Evolutionary conservation across 2,888 invertebrate genomes (phyloP).

Genomic region (Ptilodon capucinus): DNA sequence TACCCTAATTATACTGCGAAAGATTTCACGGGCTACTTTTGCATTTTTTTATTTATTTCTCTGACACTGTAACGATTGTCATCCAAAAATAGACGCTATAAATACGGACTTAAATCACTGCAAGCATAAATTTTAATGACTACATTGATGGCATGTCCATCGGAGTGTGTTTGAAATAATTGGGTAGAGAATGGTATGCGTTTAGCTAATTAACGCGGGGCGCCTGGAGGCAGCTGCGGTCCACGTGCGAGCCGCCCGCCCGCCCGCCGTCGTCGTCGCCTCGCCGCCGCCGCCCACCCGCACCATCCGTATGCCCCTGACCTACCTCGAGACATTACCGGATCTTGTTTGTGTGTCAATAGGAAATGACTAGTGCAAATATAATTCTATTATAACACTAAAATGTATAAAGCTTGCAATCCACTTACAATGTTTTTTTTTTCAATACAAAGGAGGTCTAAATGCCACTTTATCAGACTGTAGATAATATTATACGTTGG

Average conservation of each 20-base stretch:
- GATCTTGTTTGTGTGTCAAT: not conserved
- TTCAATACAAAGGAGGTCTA: too few species aligned
- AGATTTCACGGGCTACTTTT: too few species aligned
- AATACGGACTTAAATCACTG: not conserved
- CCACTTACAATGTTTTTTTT: too few species aligned
- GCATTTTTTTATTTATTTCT: not conserved
- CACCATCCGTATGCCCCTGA: not conserved
- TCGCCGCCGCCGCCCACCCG: not conserved
- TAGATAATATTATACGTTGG: too few species aligned
- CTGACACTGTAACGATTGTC: not conserved
- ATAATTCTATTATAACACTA: too few species aligned
- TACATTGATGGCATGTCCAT: not conserved
- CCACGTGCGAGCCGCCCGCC: conserved; percentile 53
- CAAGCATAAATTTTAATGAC: not conserved
- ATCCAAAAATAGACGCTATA: not conserved
- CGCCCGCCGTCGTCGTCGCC: not conserved
- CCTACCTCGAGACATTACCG: not conserved
- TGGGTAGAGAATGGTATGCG: conserved; percentile 62
- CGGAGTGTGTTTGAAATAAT: conserved; percentile 43
- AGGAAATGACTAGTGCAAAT: too few species aligned
- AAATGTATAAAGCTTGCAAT: too few species aligned
- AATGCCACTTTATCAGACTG: too few species aligned
- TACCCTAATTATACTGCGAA: too few species aligned
- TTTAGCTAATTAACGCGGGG: conserved; percentile 70
- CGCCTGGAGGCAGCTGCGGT: conserved; percentile 58